Conservation (phyloP, 2,797 vertebrate genomes). For the Peromyscus aztecus region DNA sequence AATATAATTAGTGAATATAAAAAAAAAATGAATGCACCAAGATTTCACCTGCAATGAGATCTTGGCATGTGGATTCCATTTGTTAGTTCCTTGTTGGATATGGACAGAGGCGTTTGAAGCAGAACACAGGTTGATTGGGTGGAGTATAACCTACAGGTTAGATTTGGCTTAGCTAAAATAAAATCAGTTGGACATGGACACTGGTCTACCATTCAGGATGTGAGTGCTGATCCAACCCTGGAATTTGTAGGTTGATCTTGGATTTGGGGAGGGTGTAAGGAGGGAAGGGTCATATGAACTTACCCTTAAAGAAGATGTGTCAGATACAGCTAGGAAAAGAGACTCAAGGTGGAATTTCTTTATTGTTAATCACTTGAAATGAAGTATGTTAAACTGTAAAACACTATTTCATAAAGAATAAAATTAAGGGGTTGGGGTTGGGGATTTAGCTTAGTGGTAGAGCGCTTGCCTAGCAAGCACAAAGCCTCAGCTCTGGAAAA, state of each 20-base stretch:
- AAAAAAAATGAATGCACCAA: not conserved
- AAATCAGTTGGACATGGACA: not conserved
- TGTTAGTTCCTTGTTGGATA: not conserved
- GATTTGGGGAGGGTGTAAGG: not conserved
- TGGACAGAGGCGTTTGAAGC: not conserved
- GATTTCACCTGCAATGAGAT: not conserved
- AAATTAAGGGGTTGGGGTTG: not conserved
- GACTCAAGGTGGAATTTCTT: not conserved
- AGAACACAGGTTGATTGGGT: not conserved
- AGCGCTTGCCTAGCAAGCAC: too few species aligned
- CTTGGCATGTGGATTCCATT: not conserved
- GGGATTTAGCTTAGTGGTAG: too few species aligned
- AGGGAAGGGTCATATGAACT: not conserved
- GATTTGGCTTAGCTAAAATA: not conserved
- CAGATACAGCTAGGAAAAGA: not conserved
- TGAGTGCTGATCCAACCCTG: not conserved
- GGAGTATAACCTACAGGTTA: not conserved
- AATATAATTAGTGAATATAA: not conserved
- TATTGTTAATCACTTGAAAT: not conserved
- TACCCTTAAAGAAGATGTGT: not conserved
- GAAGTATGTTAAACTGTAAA: not conserved
- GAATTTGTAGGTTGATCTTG: not conserved
- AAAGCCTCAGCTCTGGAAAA: too few species aligned
- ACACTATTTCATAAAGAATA: slow-evolving; percentile 6
- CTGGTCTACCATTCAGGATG: not conserved